These are phyloP conservation scores for Anastrepha ludens DNA, from an alignment of 1,140 invertebrate species.

Conservation along the genomic window DNA sequence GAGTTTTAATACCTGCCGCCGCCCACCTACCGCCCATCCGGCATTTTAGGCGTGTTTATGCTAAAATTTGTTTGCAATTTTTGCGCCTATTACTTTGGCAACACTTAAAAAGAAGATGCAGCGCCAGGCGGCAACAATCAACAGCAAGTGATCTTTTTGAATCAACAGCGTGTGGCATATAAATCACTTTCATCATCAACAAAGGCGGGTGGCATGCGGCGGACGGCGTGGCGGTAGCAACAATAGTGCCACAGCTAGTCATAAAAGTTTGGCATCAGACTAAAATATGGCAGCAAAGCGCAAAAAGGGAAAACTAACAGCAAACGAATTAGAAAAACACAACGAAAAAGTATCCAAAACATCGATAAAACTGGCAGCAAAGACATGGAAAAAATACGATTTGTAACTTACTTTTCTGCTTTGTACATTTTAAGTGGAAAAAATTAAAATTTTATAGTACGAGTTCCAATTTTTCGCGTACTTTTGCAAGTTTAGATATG, in stretches of 20 bases:
- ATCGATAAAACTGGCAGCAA: background rate
- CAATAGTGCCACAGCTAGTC: background rate
- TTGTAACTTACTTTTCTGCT: background rate
- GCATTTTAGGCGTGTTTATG: background rate
- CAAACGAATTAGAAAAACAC: background rate
- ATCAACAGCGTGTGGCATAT: slow-evolving; percentile 47
- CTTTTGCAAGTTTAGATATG: too few relatives aligned
- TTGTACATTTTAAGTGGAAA: background rate
- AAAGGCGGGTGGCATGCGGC: background rate
- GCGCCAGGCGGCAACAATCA: slow-evolving; percentile 5
- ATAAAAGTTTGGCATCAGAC: background rate
- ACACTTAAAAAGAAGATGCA: background rate
- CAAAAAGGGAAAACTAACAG: background rate
- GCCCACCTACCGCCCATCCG: background rate
- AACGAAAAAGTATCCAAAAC: background rate
- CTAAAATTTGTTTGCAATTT: slow-evolving; percentile 33
- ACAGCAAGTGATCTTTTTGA: slow-evolving; percentile 46
- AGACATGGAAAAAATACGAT: background rate
- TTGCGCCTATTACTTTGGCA: slow-evolving; percentile 26
- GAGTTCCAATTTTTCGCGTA: too few relatives aligned
- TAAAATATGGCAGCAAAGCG: background rate
- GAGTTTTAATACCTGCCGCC: background rate
- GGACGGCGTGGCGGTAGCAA: background rate
- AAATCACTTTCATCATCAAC: slow-evolving; percentile 51
- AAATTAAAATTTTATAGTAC: too few relatives aligned